Evolutionary conservation across 35 echinoderm and acorn worm species (phyloP), one percentile per base, ranked within the genome.

Genomic region (Ptychodera flava): DNA sequence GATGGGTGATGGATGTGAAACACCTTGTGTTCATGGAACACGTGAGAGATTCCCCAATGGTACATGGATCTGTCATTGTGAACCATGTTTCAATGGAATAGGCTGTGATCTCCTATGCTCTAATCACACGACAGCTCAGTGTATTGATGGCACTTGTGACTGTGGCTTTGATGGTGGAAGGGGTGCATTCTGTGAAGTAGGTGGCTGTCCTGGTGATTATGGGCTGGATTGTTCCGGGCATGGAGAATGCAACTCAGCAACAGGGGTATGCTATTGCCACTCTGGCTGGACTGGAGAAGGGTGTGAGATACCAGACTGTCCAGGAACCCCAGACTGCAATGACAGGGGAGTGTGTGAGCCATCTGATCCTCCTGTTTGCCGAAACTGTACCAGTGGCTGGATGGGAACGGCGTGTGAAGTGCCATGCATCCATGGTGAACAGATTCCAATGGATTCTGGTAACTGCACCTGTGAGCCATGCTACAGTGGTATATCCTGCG

Each of bases 391-490:
- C 78, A 77, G 77, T 14, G 82, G 86, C 28, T 97, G 88, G 86
- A 97, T 97, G 80, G 94, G 94, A 85, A 53, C 80, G 75, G 94
- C 91, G 1, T 97, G 94, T 82, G 91, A 97, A 45, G 78, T 88
- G 0, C 88, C 88, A 16, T 97, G 94, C 81, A 36, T 85, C 38
- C 78, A 90, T 85, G 94, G 94, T 28, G 79, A 33, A 79, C 83
- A 90, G 84, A 90, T 34, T 38, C 94, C 91, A 81, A 88, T 85
- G 27, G 86, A 92, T 45, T 97, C 94, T 16, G 91, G 91, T 79
- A 88, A 90, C 81, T 97, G 94, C 85, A 87, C 81, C 32, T 97
- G 94, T 92, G 88, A 97, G 16, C 88, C 94, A n/a, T 97, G 94
- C 79, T 97, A 83, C 80, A 88, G 92, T 86, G 91, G 91, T 30